Evolutionary conservation across 2,797 vertebrate species (phyloP), one percentile per base, ranked within the genome.

Genomic region (Chelmon rostratus): DNA sequence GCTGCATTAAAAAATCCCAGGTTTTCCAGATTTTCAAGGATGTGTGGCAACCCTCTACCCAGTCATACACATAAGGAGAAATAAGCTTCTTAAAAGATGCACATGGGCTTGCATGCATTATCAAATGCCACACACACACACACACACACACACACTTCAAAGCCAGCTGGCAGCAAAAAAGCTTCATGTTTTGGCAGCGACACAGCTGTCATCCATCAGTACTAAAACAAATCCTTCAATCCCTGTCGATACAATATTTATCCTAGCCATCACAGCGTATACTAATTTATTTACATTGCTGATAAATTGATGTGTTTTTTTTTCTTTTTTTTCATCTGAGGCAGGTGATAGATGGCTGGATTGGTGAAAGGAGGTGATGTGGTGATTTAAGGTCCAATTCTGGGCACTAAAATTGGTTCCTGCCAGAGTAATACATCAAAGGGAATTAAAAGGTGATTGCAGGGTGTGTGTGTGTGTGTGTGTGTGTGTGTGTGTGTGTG

Each of bases 341-440:
- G 80, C 79, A 21, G 74, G 53, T 94, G 93, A 94, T 93, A 86
- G 92, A 95, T 95, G 76, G 88, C 68, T 72, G 86, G 81, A 84
- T 38, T 77, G 78, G 84, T 88, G 76, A 83, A 83, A 89, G 79
- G 86, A 90, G 91, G 92, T 93, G 93, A 95, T 94, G 88, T 89
- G 89, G 94, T 95, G 95, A 96, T 96, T 95, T 95, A 95, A 88
- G 90, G 93, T 90, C 93, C 94, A 94, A 95, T 96, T 93, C 90
- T 84, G 62, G 84, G 73, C 75, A 72, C 88, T 94, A 93, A 94
- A 95, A 95, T 96, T 95, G 95, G 93, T 95, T 95, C 93, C 93
- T 90, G 85, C 88, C 88, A 86, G 90, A 87, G 91, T 92, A 93
- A 95, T 96, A 93, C 92, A 95, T 96, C 95, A 96, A 76, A 84